Base-by-base conservation (phyloP, 2,113 vertebrate species). In the Passer domesticus region DNA sequence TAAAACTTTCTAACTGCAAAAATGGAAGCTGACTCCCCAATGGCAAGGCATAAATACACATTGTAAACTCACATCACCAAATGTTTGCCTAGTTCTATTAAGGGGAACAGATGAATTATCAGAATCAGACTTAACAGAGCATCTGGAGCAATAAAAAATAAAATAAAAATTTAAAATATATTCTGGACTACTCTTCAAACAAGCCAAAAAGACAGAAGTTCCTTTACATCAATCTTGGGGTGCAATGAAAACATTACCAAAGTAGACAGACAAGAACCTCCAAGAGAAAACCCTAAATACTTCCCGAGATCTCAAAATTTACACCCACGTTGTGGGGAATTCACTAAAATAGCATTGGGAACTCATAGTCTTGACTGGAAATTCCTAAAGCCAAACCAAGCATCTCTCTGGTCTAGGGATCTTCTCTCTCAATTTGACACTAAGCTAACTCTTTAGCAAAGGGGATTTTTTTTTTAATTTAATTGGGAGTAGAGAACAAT, bases 1-100 rank as follows among this genome's bases (percentile, higher is more conserved):
- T 69, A 84, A 93, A 96, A 94, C 92, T 96, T 95, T 87, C 76
- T 58, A 78, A 93, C 92, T 62, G 80, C 83, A 96, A 90, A 92
- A 93, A 67, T 27, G 56, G 90, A 90, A 94, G 86, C 56, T 4
- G 19, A 72, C 89, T 95, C 76, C 90, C 96, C 90, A 93, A 60
- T 84, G 83, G 85, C 76, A 90, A 90, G 73, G 72, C 93, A 94
- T 92, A 95, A 95, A 97, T 93, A 89, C 49, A 79, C 37, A 52
- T 22, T 79, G 90, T 84, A 96, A 94, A 96, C 90, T 64, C 88
- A 83, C 83, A 81, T 64, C 79, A 62, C 80, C 92, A 87, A 93
- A 92, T 47, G 73, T 92, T 95, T 92, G 68, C 96, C 52, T 81
- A 60, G 44, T 55, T 93, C 66, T 92, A 46, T 84, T 93, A 95